A percentile compares a stretch with the other conserved stretches of the same genome.
Conservation (phyloP, 2,888 invertebrate genomes). For the Hedya salicella region DNA sequence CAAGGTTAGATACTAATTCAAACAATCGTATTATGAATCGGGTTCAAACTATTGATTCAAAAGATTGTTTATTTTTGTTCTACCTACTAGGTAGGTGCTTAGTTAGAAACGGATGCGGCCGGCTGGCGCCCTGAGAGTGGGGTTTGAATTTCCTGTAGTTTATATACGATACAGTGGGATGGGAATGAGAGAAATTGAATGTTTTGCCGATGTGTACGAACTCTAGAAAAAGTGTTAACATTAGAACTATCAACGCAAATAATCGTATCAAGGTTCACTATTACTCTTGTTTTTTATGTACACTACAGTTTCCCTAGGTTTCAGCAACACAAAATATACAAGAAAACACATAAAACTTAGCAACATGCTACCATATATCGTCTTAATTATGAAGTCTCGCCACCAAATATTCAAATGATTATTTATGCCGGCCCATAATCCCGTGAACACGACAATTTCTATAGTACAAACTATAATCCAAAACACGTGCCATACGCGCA, state of each 20-base stretch:
- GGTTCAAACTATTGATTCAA: conserved; percentile 43
- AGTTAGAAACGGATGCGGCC: conserved; percentile 54
- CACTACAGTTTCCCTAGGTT: conserved; percentile 86
- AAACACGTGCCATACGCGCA: conserved; percentile 88
- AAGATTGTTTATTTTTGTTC: conserved; percentile 54
- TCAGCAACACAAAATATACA: conserved; percentile 86
- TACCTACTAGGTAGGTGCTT: conserved; percentile 27
- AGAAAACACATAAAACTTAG: conserved; percentile 86
- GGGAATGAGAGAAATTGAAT: conserved; percentile 47
- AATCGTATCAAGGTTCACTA: neutral
- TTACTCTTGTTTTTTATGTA: conserved; percentile 63
- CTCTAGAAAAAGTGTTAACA: conserved; percentile 20
- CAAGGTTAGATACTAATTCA: conserved; percentile 33
- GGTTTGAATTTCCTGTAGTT: conserved; percentile 51
- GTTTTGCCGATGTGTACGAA: conserved; percentile 37
- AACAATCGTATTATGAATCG: conserved; percentile 34
- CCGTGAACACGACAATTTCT: conserved; percentile 89
- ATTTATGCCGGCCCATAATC: conserved; percentile 85
- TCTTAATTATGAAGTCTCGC: conserved; percentile 87
- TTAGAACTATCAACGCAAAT: no score
- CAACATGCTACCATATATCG: conserved; percentile 85
- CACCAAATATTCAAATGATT: conserved; percentile 88
- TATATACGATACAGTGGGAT: conserved; percentile 37
- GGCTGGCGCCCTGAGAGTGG: conserved; percentile 50
- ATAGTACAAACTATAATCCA: conserved; percentile 87